These are phyloP conservation scores for Marmota monax DNA, from an alignment of 2,113 vertebrate species.

Conservation along the genomic window DNA sequence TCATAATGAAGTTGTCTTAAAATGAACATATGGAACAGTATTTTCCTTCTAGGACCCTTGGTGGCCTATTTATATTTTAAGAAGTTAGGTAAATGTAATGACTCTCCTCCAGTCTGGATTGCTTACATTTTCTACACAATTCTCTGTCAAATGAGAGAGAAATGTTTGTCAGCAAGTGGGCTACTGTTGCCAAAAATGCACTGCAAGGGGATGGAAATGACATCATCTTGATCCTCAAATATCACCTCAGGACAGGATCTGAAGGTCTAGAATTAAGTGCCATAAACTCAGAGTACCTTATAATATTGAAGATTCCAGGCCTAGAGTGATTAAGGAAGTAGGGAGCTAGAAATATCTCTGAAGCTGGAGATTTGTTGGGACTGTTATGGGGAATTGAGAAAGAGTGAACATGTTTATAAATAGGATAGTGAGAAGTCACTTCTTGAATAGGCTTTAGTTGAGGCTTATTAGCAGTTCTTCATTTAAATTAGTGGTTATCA, in stretches of 20 bases:
- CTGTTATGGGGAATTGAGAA: constrained; percentile 27
- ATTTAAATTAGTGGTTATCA: neutral
- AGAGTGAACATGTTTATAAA: constrained; percentile 46
- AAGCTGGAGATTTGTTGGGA: constrained; percentile 29
- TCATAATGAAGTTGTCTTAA: constrained; percentile 17
- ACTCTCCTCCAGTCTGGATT: neutral
- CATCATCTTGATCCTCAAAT: constrained; percentile 44
- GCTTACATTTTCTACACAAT: constrained; percentile 1
- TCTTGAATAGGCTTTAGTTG: neutral
- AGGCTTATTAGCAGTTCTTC: constrained; percentile 30
- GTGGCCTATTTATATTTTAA: constrained; percentile 48
- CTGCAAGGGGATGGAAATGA: neutral
- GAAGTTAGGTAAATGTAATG: constrained; percentile 46
- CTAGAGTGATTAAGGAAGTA: constrained; percentile 16
- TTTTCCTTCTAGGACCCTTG: neutral
- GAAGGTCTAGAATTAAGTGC: constrained; percentile 14
- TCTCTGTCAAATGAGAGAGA: constrained; percentile 43
- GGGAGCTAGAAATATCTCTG: neutral
- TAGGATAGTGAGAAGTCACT: constrained; percentile 33
- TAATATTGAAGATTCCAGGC: constrained; percentile 30
- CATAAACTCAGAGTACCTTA: neutral
- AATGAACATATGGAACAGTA: neutral
- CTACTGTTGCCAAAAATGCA: constrained; percentile 65
- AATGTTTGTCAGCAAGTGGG: constrained; percentile 65
- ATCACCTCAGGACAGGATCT: neutral